Percentiles rank a stretch among this genome's conserved stretches.
phyloP scores from a whole-genome alignment of 2,888 invertebrate species.

The Celastrina argiolus region DNA sequence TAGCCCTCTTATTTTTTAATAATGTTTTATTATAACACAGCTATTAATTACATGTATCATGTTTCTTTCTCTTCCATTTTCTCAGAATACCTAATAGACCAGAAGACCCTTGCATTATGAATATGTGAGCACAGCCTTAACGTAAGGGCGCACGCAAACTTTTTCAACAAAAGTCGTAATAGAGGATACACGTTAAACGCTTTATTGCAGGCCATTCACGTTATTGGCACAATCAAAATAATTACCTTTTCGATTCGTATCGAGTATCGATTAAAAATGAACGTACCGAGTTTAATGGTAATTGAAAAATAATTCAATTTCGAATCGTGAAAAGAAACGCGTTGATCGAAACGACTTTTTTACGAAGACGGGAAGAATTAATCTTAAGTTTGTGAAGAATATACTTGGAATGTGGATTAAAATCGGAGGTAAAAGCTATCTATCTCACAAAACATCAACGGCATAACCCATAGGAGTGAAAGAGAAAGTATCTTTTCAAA shows the following conservation, averaged over 20 bases:
- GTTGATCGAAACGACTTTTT: too few relatives aligned
- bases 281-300: slow-evolving; percentile 15
- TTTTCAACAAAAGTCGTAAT: slow-evolving; percentile 39
- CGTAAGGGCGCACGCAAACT: slow-evolving; percentile 32
- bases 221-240: slow-evolving; percentile 38
- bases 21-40: too few relatives aligned
- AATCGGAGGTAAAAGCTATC: too few relatives aligned
- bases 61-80: neutral
- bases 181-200: slow-evolving; percentile 35
- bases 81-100: neutral
- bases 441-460: too few relatives aligned
- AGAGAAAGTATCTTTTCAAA: too few relatives aligned
- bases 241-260: slow-evolving; percentile 35
- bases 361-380: too few relatives aligned
- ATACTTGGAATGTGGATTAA: too few relatives aligned
- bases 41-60: too few relatives aligned
- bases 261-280: slow-evolving; percentile 23
- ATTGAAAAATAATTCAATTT: slow-evolving; percentile 19
- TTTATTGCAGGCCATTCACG: slow-evolving; percentile 38
- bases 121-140: slow-evolving; percentile 27
- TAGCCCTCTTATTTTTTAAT: too few relatives aligned
- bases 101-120: neutral
- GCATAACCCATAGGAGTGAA: too few relatives aligned
- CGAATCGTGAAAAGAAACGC: neutral
- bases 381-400: too few relatives aligned